These are phyloP conservation scores for Tinamus major DNA, from an alignment of 2,797 vertebrate genomes.

Conservation along the genomic window DNA sequence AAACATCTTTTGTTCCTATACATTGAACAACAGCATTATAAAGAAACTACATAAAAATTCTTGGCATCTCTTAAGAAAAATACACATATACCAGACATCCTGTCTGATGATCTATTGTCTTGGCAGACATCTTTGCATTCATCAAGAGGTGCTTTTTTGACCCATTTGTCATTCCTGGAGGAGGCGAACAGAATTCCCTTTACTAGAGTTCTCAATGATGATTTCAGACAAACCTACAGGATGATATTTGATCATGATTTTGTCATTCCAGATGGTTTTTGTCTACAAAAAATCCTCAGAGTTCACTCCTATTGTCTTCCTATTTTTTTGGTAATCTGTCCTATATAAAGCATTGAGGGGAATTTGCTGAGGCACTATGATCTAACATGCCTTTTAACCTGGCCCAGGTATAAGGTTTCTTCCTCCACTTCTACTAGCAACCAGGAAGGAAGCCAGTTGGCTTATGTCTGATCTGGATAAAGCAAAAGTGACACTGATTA, in stretches of 20 bases:
- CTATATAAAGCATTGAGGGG: neutral
- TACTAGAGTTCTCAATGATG: neutral
- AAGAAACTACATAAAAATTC: neutral
- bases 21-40: neutral
- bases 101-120: neutral
- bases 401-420: neutral
- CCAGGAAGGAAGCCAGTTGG: neutral
- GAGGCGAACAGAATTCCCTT: neutral
- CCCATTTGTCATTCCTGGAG: neutral
- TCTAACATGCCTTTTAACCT: neutral
- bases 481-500: neutral
- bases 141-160: neutral
- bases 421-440: neutral
- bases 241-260: neutral
- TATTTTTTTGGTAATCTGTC: neutral
- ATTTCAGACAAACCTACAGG: neutral
- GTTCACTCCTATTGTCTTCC: neutral
- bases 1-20: neutral
- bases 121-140: neutral
- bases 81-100: neutral
- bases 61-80: neutral
- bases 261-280: neutral
- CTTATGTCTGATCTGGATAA: constrained; percentile 12
- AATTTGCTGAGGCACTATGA: neutral
- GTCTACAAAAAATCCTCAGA: neutral